Evolutionary conservation across 2,888 invertebrate genomes (phyloP).

Genomic region (Gnatocerus cornutus): DNA sequence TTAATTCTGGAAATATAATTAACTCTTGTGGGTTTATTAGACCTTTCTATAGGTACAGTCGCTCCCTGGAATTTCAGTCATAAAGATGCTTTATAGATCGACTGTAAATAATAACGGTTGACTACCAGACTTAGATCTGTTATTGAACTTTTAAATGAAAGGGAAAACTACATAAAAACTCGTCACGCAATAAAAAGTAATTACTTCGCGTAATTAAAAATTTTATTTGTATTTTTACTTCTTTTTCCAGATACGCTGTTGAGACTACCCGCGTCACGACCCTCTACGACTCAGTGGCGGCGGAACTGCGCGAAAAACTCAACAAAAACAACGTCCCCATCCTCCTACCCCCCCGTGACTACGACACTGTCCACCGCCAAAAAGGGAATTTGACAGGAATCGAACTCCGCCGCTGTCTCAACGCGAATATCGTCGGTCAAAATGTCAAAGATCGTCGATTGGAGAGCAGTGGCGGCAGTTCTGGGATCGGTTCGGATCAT

Average conservation of each 20-base stretch:
- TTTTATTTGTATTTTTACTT: too few relatives aligned
- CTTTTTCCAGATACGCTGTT: constrained; percentile 64
- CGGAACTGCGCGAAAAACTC: constrained; percentile 88
- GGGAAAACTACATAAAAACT: too few relatives aligned
- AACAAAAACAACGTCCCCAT: constrained; percentile 78
- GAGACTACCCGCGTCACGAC: constrained; percentile 77
- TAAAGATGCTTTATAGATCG: too few relatives aligned
- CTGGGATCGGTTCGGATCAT: constrained; percentile 91
- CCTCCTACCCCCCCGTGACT: constrained; percentile 93
- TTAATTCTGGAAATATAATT: too few relatives aligned
- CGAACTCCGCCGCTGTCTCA: constrained; percentile 80
- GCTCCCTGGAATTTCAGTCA: too few relatives aligned
- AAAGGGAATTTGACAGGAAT: constrained; percentile 84
- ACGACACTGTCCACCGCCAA: constrained; percentile 91
- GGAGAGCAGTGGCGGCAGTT: constrained; percentile 80
- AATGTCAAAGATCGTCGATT: constrained; percentile 65
- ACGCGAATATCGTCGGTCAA: constrained; percentile 79
- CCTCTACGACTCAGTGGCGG: constrained; percentile 92
- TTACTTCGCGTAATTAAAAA: too few relatives aligned
- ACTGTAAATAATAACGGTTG: too few relatives aligned
- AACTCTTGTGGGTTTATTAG: too few relatives aligned
- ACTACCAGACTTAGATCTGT: too few relatives aligned
- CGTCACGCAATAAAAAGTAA: too few relatives aligned
- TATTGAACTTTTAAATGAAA: too few relatives aligned
- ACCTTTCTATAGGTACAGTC: too few relatives aligned